These are phyloP conservation scores for Stegostoma tigrinum DNA, from an alignment of 2,113 vertebrate species.

Conservation along the genomic window DNA sequence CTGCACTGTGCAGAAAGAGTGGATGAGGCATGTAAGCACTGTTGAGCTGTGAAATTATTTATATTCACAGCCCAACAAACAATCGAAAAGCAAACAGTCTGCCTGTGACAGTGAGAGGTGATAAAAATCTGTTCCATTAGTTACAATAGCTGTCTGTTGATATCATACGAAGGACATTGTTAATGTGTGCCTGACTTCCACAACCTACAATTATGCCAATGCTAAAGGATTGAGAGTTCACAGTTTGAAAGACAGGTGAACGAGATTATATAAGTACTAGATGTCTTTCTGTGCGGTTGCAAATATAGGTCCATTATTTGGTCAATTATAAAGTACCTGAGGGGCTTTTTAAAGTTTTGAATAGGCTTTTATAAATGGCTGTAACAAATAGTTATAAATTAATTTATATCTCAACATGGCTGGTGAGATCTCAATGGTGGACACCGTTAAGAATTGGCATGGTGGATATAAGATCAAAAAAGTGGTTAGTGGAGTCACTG, in stretches of 20 bases:
- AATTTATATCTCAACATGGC: no score
- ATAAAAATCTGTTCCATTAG: neutral
- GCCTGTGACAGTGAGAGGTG: neutral
- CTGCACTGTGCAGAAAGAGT: neutral
- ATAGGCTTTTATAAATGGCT: no score
- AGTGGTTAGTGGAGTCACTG: neutral
- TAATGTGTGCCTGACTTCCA: neutral
- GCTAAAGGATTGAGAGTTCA: neutral
- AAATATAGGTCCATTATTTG: no score
- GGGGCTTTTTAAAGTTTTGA: no score
- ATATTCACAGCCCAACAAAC: neutral
- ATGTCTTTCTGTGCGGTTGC: no score
- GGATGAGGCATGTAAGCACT: neutral
- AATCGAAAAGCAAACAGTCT: neutral
- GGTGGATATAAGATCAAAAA: neutral
- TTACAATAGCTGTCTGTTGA: neutral
- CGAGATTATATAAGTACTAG: no score
- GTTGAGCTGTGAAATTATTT: neutral
- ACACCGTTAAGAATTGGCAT: neutral
- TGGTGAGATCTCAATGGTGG: neutral
- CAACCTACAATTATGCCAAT: neutral
- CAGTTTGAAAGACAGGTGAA: neutral
- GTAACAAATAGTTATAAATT: no score
- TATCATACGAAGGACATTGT: neutral
- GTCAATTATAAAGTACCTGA: no score